Conservation (phyloP, 2,113 vertebrate genomes). For the Hippolais icterina region DNA sequence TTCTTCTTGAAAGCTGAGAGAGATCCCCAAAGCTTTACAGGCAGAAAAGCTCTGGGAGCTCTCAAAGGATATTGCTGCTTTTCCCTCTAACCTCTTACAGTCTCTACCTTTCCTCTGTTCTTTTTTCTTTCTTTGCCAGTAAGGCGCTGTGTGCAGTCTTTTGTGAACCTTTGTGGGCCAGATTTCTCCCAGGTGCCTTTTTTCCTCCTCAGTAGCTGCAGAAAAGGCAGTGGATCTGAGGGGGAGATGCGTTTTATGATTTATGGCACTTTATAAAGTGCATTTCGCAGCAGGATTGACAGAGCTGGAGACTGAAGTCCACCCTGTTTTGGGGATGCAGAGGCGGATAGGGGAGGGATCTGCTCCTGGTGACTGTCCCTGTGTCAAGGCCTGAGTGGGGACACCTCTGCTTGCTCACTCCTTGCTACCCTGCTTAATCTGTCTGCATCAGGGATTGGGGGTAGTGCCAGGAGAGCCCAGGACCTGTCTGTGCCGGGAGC, state of each 20-base stretch:
- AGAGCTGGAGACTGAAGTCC: not conserved
- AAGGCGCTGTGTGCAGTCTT: constrained; percentile 58
- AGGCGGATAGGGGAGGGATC: not conserved
- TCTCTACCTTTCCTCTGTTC: constrained; percentile 40
- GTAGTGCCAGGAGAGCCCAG: not conserved
- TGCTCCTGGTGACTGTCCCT: not conserved
- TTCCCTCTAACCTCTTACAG: constrained; percentile 35
- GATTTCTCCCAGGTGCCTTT: constrained; percentile 63
- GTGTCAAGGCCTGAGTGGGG: not conserved
- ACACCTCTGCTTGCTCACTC: not conserved
- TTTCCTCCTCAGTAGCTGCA: constrained; percentile 44
- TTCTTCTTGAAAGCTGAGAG: not conserved
- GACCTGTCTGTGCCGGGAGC: not conserved
- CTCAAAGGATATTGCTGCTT: constrained; percentile 53
- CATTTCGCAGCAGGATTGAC: constrained; percentile 30
- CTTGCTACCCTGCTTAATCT: not conserved
- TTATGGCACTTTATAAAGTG: constrained; percentile 19
- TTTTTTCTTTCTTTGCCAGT: constrained; percentile 42
- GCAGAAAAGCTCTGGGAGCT: constrained; percentile 9
- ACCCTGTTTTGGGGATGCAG: not conserved
- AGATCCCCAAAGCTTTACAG: constrained; percentile 20
- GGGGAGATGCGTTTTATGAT: constrained; percentile 34
- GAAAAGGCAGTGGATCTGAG: constrained; percentile 52
- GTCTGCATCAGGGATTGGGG: not conserved
- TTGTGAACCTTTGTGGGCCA: constrained; percentile 60